Conservation (phyloP, 2,888 invertebrate species). For the Trissolcus brochymenae region DNA sequence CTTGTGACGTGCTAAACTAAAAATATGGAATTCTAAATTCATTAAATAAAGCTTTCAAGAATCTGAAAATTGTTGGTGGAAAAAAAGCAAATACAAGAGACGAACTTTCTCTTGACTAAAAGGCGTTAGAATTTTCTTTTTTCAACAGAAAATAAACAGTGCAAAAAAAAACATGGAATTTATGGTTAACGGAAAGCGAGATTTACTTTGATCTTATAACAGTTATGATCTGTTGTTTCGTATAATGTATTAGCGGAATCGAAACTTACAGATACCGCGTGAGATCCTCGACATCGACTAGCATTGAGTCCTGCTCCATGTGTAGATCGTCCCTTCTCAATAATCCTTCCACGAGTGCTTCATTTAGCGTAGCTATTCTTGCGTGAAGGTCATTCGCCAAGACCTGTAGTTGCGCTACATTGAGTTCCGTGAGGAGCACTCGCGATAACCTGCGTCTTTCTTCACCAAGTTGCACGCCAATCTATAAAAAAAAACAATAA, state of each 20-base stretch:
- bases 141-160: too few relatives aligned
- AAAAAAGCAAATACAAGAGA: neutral
- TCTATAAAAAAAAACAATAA: slow-evolving; percentile 75
- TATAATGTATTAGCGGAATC: neutral
- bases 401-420: slow-evolving; percentile 94
- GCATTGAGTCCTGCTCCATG: slow-evolving; percentile 98
- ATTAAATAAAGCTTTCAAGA: too few relatives aligned
- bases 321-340: slow-evolving; percentile 96
- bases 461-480: slow-evolving; percentile 88
- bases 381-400: slow-evolving; percentile 96
- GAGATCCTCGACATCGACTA: slow-evolving; percentile 97
- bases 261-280: slow-evolving; percentile 89
- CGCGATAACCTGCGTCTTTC: slow-evolving; percentile 89
- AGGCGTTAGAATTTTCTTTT: neutral
- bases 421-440: slow-evolving; percentile 93
- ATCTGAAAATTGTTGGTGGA: too few relatives aligned
- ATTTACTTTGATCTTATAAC: too few relatives aligned
- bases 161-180: too few relatives aligned
- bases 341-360: slow-evolving; percentile 90
- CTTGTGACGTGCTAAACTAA: too few relatives aligned
- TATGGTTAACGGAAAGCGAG: too few relatives aligned
- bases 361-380: slow-evolving; percentile 94
- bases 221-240: neutral
- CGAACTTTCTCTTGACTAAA: neutral
- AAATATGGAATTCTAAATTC: too few relatives aligned